Evolutionary conservation across 1,140 invertebrate genomes (phyloP).

Genomic region (Leptopilina clavipes): DNA sequence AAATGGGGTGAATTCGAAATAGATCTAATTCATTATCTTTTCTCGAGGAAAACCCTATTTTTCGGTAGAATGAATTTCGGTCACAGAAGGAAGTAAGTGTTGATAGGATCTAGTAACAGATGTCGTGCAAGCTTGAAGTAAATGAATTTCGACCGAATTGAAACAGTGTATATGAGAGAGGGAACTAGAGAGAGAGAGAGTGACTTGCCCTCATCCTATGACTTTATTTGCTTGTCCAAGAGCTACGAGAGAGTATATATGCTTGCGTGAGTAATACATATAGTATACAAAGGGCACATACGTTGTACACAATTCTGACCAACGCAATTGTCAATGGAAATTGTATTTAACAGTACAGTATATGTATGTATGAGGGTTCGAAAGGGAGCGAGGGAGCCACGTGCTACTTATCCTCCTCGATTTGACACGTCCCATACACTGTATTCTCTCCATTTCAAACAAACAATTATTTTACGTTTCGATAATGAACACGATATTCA

Average conservation of each 20-base stretch:
- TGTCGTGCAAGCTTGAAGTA: conserved; percentile 10
- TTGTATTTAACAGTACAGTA: not conserved
- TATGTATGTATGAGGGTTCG: not conserved
- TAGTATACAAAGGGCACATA: no score
- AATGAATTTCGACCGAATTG: conserved; percentile 14
- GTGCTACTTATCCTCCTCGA: conserved; percentile 1
- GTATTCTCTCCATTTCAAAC: not conserved
- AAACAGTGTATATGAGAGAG: not conserved
- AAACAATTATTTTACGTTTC: not conserved
- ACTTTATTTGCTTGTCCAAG: conserved; percentile 1
- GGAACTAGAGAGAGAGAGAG: not conserved
- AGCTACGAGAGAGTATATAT: no score
- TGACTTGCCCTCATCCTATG: not conserved
- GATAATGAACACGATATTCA: not conserved
- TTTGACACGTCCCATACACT: not conserved
- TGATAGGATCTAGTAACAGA: conserved; percentile 19
- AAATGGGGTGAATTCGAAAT: conserved; percentile 13
- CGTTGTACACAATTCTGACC: not conserved
- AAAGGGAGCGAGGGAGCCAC: not conserved
- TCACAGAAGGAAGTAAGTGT: conserved; percentile 11
- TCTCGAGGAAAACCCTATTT: conserved; percentile 4
- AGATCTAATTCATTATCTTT: conserved; percentile 20
- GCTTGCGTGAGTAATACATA: not conserved
- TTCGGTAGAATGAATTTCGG: conserved; percentile 19
- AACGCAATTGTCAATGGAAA: not conserved